phyloP scores from a whole-genome alignment of 2,888 invertebrate species.

The Colletes collaris region DNA sequence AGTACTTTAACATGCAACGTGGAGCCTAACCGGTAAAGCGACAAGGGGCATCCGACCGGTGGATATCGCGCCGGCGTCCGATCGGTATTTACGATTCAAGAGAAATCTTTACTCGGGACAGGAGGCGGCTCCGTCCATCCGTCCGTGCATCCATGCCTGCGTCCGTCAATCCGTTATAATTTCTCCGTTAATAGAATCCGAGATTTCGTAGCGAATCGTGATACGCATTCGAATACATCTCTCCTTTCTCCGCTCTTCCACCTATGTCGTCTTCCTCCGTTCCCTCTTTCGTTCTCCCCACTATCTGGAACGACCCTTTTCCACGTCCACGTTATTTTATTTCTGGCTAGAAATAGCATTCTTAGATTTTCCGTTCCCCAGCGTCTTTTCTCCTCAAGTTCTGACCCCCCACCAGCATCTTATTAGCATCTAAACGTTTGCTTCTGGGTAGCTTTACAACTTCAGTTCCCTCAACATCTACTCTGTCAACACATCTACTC shows the following conservation, averaged over 20 bases:
- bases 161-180: constrained; percentile 82
- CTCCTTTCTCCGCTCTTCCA: constrained; percentile 35
- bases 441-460: too few species aligned
- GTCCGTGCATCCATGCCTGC: constrained; percentile 64
- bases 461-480: too few species aligned
- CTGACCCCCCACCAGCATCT: too few species aligned
- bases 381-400: too few species aligned
- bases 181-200: constrained; percentile 83
- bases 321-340: constrained; percentile 11
- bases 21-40: constrained; percentile 54
- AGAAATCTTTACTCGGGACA: constrained; percentile 73
- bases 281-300: neutral
- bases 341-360: neutral
- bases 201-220: constrained; percentile 81
- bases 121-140: constrained; percentile 60
- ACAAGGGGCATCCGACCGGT: constrained; percentile 16
- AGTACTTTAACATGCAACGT: constrained; percentile 76
- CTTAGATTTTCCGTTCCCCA: too few species aligned
- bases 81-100: constrained; percentile 78
- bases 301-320: neutral
- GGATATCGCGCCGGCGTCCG: constrained; percentile 31
- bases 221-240: constrained; percentile 73
- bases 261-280: neutral
- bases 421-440: too few species aligned
- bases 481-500: too few species aligned